Evolutionary conservation across 2,888 invertebrate genomes (phyloP), one percentile per base, ranked within the genome.

Genomic region (Scaptomyza parva): DNA sequence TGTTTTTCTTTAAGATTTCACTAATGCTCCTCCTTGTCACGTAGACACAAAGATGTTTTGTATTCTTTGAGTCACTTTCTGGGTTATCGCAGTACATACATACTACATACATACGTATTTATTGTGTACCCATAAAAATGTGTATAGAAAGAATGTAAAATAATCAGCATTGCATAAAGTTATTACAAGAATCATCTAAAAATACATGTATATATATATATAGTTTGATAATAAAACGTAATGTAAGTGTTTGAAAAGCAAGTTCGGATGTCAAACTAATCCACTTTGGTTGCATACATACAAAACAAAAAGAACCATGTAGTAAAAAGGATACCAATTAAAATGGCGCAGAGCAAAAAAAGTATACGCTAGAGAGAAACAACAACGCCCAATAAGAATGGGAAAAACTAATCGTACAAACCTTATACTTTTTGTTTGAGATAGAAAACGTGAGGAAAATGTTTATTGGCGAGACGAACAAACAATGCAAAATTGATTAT

Each of bases 321-420:
- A 40, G n/a, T 35, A 61, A 54, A 48, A 71, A 50, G 75, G 54
- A 55, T n/a, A 70, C 51, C 60, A 73, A 52, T 65, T 76, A 73
- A 73, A 73, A 71, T 76, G 73, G 58, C 60, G 73, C 61, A 76
- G 70, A 61, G 43, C 22, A 53, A 53, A 76, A 58, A 72, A 58
- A 22, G 50, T 41, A 76, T 41, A 41, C 40, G 50, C 41, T 47
- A 18, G 20, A 18, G 20, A 18, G 14, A 20, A 35, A 37, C 22
- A 47, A 43, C 41, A 30, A 71, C 61, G 66, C 66, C 73, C 73
- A 74, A 74, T 76, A 76, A 52, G 74, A 74, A 59, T 58, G 28
- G 8, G 18, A 33, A 44, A 50, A 44, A 40, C 33, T 43, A 54
- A 61, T 14, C 7, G 37, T 74, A 74, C 74, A 70, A 74, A 74